A percentile compares a stretch with the other conserved stretches of the same genome.
phyloP scores from a whole-genome alignment of 30 jellyfish, hydroid and myxozoan genomes.

The Cassiopea xamachana region DNA sequence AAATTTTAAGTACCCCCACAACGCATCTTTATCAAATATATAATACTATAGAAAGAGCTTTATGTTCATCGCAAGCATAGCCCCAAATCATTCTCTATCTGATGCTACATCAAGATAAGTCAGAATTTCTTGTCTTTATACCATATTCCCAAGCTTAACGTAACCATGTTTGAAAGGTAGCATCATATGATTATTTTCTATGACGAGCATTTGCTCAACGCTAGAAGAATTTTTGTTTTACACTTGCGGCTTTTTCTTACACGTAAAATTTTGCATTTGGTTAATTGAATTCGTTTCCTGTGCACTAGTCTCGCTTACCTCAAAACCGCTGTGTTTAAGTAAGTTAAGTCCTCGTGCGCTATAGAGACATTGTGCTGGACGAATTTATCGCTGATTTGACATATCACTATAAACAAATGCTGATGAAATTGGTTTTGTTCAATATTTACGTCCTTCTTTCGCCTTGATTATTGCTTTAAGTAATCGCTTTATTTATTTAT shows the following conservation, averaged over 20 bases:
- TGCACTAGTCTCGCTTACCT: neutral
- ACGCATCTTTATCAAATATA: too few species aligned
- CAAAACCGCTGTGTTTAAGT: neutral
- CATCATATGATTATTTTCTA: too few species aligned
- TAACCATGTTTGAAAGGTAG: too few species aligned
- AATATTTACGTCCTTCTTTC: neutral
- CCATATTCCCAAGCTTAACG: too few species aligned
- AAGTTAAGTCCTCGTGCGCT: neutral
- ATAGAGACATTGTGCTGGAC: neutral
- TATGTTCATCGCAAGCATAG: too few species aligned
- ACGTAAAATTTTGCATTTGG: neutral
- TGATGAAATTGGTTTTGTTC: neutral
- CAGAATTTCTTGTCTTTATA: too few species aligned
- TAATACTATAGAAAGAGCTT: too few species aligned
- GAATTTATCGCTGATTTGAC: neutral
- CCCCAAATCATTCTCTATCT: too few species aligned
- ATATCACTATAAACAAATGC: neutral
- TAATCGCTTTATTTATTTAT: neutral
- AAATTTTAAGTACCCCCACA: too few species aligned
- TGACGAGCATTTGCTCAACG: neutral
- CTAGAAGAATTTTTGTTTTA: too few species aligned
- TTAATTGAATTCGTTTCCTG: neutral
- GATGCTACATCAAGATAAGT: too few species aligned
- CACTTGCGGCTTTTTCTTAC: neutral
- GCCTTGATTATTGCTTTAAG: neutral